Conservation (phyloP, 2,888 invertebrate genomes). For the Abscondita cerata region DNA sequence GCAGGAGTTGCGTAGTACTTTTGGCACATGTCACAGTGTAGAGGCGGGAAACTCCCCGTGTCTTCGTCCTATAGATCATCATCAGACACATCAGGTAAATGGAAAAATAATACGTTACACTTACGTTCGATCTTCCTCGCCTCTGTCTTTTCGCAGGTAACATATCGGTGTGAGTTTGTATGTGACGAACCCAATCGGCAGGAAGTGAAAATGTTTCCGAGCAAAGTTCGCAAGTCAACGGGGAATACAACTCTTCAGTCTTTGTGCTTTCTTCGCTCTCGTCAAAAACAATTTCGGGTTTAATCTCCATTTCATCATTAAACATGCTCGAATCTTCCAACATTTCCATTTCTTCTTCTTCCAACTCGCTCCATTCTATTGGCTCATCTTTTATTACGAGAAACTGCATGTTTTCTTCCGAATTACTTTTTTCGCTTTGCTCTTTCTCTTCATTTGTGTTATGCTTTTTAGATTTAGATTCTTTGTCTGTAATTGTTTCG, state of each 20-base stretch:
- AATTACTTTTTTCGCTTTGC: slow-evolving; percentile 3
- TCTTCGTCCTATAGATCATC: slow-evolving; percentile 66
- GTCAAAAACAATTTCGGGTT: slow-evolving; percentile 63
- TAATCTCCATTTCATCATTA: slow-evolving; percentile 73
- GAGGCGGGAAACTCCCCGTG: slow-evolving; percentile 72
- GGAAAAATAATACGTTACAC: slow-evolving; percentile 10
- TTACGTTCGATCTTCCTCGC: slow-evolving; percentile 54
- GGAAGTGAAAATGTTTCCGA: slow-evolving; percentile 83
- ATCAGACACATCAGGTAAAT: slow-evolving; percentile 6
- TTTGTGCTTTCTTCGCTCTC: slow-evolving; percentile 47
- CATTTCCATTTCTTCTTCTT: slow-evolving; percentile 64
- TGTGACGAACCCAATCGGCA: slow-evolving; percentile 83
- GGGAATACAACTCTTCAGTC: slow-evolving; percentile 72
- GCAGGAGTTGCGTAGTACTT: slow-evolving; percentile 79
- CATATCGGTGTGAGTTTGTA: slow-evolving; percentile 78
- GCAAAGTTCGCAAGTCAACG: slow-evolving; percentile 82
- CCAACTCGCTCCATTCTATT: slow-evolving; percentile 74
- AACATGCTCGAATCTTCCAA: slow-evolving; percentile 72
- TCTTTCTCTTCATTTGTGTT: slow-evolving; percentile 2
- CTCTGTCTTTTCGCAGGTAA: slow-evolving; percentile 65
- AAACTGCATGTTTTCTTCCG: slow-evolving; percentile 49
- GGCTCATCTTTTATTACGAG: slow-evolving; percentile 67
- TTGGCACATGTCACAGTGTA: slow-evolving; percentile 80
- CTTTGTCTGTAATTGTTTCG: not conserved
- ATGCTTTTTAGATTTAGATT: not conserved